Conservation (phyloP, 1,140 invertebrate species). For the Myzus persicae region DNA sequence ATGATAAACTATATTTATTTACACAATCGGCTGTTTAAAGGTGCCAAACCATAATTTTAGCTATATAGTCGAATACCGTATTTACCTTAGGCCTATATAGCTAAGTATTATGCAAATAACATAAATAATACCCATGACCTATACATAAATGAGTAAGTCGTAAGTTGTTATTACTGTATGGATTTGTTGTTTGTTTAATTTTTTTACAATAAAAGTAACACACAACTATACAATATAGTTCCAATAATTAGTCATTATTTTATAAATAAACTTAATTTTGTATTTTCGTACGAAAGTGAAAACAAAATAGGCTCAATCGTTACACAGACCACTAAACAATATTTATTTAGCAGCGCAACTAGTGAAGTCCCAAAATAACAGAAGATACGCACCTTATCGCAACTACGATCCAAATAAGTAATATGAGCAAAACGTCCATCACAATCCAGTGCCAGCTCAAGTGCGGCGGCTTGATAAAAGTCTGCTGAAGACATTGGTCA, state of each 20-base stretch:
- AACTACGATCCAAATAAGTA: constrained; percentile 67
- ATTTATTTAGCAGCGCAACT: not conserved
- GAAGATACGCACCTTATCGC: constrained; percentile 63
- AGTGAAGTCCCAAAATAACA: not conserved
- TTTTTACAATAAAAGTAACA: not conserved
- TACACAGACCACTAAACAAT: not conserved
- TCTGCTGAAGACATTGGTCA: constrained; percentile 66
- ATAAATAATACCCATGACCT: too few relatives aligned
- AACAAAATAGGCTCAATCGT: not conserved
- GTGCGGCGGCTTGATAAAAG: constrained; percentile 66
- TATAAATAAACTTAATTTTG: not conserved
- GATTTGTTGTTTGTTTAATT: too few relatives aligned
- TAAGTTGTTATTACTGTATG: too few relatives aligned
- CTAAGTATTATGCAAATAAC: too few relatives aligned
- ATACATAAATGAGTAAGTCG: too few relatives aligned
- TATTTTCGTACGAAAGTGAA: not conserved
- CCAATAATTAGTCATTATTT: not conserved
- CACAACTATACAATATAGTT: not conserved
- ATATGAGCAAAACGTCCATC: constrained; percentile 65
- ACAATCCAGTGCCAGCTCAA: constrained; percentile 67
- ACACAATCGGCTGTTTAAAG: too few relatives aligned
- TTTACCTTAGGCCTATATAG: too few relatives aligned
- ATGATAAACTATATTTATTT: too few relatives aligned
- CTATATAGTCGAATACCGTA: too few relatives aligned
- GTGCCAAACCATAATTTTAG: too few relatives aligned